These are phyloP conservation scores for Philopotamus ludificatus DNA, from an alignment of 1,140 invertebrate genomes.

Conservation along the genomic window DNA sequence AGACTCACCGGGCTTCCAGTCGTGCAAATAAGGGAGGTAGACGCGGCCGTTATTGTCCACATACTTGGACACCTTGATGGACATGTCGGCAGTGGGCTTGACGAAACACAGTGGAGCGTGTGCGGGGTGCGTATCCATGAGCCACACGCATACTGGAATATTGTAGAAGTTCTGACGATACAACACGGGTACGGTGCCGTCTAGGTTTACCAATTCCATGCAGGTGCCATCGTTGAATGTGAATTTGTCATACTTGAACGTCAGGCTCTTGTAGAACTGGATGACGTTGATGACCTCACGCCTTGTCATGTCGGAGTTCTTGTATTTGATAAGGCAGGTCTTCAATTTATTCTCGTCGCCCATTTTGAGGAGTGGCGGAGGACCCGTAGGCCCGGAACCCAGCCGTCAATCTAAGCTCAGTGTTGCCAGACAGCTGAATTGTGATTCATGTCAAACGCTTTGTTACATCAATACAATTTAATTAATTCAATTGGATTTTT, in stretches of 20 bases:
- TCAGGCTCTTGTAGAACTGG: constrained; percentile 70
- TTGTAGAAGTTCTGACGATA: constrained; percentile 92
- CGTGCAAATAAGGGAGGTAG: constrained; percentile 94
- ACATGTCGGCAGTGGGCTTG: constrained; percentile 92
- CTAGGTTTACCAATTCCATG: constrained; percentile 80
- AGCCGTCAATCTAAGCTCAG: too few relatives aligned
- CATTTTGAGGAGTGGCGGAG: too few relatives aligned
- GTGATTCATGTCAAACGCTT: too few relatives aligned
- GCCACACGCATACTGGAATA: constrained; percentile 95
- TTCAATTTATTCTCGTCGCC: constrained; percentile 57
- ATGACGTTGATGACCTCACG: constrained; percentile 72
- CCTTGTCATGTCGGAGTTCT: constrained; percentile 72
- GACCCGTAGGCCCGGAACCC: too few relatives aligned
- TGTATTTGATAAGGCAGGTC: constrained; percentile 64
- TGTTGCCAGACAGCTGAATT: too few relatives aligned
- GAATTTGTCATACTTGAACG: constrained; percentile 57
- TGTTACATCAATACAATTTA: too few relatives aligned
- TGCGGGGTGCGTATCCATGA: constrained; percentile 95
- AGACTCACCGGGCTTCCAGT: constrained; percentile 85
- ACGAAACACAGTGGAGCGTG: constrained; percentile 98
- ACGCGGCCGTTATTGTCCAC: constrained; percentile 96
- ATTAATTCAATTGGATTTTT: too few relatives aligned
- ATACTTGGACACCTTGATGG: constrained; percentile 89
- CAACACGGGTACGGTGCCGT: constrained; percentile 89
- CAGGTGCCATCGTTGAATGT: constrained; percentile 88